Base-by-base conservation (phyloP, 2,113 vertebrate species). In the Sorex araneus region DNA sequence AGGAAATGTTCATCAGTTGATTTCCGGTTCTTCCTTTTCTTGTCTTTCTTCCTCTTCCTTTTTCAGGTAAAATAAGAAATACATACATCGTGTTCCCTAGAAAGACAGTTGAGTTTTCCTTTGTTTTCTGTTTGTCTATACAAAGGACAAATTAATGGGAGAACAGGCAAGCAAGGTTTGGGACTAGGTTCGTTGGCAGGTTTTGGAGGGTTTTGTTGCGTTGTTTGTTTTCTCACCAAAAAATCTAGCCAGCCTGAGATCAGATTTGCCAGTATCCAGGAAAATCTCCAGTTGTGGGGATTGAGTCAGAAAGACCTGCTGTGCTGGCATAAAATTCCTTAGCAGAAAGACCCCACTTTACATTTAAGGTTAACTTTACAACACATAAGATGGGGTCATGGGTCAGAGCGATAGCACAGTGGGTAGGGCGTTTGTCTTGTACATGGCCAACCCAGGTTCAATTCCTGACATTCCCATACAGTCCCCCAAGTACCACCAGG, bases 21-120 rank as follows among this genome's bases (percentile, higher is more conserved):
- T 23, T 40, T 50, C 89, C 89, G 70, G 57, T 21, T 60, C 34
- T 66, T 81, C 64, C 40, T 81, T 85, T 94, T 87, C 54, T 76
- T 36, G 71, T 77, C 76, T 84, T 84, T 93, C 34, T 75, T 34
- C 40, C 34, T 70, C 40, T 95, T 25, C n/a, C 21, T 67, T 85
- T 87, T 36, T 71, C 83, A 90, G 84, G 70, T 45, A 89, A 87
- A 84, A 90, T 45, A 60, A 89, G 43, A 90, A 77, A 40, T 76
- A 4, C 2, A 90, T 60, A n/a, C 23, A 30, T 18, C 57, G 64
- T 80, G 16, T 36, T 74, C 34, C 28, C 47, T 63, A n/a, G 36
- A 70, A 66, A 66, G n/a, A 28, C 73, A 25, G 32, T 8, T 77
- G 6, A 6, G 30, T 12, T 54, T 83, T 34, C 23, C 13, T 8